Evolutionary conservation across 64 coral and sea anemone species (phyloP), one percentile per base, ranked within the genome.

Genomic region (Anthopleura sola): DNA sequence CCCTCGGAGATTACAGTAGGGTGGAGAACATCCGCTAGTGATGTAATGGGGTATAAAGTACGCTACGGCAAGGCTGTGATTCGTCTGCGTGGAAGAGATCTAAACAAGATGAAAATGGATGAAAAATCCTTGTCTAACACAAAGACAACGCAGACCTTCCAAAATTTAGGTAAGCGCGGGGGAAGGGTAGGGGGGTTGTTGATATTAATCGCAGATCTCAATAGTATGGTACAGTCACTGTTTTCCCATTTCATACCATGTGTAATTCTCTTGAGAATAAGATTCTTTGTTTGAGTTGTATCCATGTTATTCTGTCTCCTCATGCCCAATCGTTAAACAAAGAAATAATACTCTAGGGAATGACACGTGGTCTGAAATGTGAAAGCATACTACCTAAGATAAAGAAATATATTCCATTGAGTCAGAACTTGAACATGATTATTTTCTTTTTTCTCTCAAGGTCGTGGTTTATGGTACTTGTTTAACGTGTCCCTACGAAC

Each of bases 401-500:
- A 48, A 11, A 48, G n/a, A 48, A 48, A 5, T 48, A 3, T 24
- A 26, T 68, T 68, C 21, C 7, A 68, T 9, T 8, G 21, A 2
- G 34, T 29, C 26, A 32, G 11, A 12, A 12, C 29, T 71, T 71
- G 29, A 71, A 71, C 28, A 36, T 71, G 13, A 26, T 71, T 34
- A 14, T 32, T 34, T 32, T 71, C 29, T 71, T 32, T 71, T 15
- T 3, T 71, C 3, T 34, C 20, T 3, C 12, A 32, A 91, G 93
- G 83, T 20, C 76, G 56, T 34, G 94, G 94, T 1, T 21, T 92
- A 5, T 97, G 94, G 94, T 97, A 97, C 17, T 33, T 97, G 24
- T 92, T 97, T 66, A 88, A 92, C 58, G 84, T 97, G 50, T 97
- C 94, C 15, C 87, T 84, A 21, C 36, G 47, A 86, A 97, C 87